Evolutionary conservation across 2,113 vertebrate genomes (phyloP), one percentile per base, ranked within the genome.

Genomic region (Trematomus loennbergii): DNA sequence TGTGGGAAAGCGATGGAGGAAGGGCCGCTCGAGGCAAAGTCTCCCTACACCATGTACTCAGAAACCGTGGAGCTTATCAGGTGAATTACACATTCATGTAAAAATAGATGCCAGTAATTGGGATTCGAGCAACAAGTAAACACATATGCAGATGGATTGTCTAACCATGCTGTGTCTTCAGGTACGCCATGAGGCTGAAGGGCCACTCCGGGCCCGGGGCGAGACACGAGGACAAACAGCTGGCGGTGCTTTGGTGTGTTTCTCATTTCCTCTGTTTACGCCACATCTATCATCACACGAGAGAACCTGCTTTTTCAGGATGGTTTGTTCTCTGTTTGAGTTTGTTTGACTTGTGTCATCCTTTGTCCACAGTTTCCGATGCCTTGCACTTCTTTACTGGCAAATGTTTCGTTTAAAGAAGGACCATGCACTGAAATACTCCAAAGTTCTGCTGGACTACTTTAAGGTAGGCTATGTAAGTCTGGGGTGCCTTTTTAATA

Each of bases 1-100:
- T 99, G 98, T 92, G 98, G 98, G 75, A 99, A 99, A 88, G 98
- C 97, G 3, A 98, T 99, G 98, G 98, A 99, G 68, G 96, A 97
- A 91, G 97, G 98, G 2, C 98, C 98, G 0, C 95, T 99, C 67
- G 98, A 99, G 87, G 97, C 97, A 33, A 99, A 99, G 82, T 99
- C 98, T 76, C 98, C 98, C 3, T 98, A 97, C 5, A 96, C 97
- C 20, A 99, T 99, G 98, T 99, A 99, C 83, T 96, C 98, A 1
- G 98, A 99, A 95, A 99, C 98, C 1, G 97, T 99, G 83, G 98
- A 99, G 89, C 96, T 99, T 36, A 98, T 99, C 90, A 97, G 97
- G 98, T 98, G 71, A 94, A 55, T 76, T 3, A 43, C 5, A 59
- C 54, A 29, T 17, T 6, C 4, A 15, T 46, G n/a, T n/a, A 43